These are phyloP conservation scores for Paragorgia papillata DNA, from an alignment of 92 coral and sea anemone genomes.

Conservation along the genomic window DNA sequence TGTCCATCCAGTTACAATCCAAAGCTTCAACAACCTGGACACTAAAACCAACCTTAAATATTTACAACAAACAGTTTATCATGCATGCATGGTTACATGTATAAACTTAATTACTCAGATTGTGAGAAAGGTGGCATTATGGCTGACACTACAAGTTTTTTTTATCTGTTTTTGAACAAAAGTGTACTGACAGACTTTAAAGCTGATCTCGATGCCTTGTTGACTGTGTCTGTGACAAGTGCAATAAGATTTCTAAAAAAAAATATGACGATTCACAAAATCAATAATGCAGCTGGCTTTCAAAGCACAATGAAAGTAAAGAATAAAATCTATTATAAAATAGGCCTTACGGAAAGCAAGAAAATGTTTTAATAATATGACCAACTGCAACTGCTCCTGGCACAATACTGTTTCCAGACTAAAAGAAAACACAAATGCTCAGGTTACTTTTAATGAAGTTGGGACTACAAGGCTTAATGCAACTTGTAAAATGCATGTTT, in stretches of 20 bases:
- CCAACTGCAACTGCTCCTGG: constrained; percentile 42
- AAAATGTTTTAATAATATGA: constrained; percentile 26
- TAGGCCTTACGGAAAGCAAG: constrained; percentile 21
- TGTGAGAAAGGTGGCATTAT: no score
- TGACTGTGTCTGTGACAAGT: constrained; percentile 69
- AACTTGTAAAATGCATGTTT: no score
- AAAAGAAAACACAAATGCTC: background rate
- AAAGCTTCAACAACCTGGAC: constrained; percentile 68
- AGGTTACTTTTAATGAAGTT: constrained; percentile 5
- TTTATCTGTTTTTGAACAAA: no score
- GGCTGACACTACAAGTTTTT: no score
- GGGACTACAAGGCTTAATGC: no score
- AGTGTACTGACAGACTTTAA: constrained; percentile 42
- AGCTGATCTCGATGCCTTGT: constrained; percentile 63
- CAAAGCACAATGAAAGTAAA: background rate
- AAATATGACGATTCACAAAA: background rate
- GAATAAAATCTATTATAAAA: background rate
- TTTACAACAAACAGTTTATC: no score
- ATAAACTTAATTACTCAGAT: no score
- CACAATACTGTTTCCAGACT: constrained; percentile 39
- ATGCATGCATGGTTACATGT: no score
- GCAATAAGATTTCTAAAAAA: constrained; percentile 76
- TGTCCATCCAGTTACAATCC: constrained; percentile 92
- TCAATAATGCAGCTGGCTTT: background rate
- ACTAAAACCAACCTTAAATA: constrained; percentile 67